phyloP scores from a whole-genome alignment of 2,113 vertebrate species.

The Lepus americanus region DNA sequence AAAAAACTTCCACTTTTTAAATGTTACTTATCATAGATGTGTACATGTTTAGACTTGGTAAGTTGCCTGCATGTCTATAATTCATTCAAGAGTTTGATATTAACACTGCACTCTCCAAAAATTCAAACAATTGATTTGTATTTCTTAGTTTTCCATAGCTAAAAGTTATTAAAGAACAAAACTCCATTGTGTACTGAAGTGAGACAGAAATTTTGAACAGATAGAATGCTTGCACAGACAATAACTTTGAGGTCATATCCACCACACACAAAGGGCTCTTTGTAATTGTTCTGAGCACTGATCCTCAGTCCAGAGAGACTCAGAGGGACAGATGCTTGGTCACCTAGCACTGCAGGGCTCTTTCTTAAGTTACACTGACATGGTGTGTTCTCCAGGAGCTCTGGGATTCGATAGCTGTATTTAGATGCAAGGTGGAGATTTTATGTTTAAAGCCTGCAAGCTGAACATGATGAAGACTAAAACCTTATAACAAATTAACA shows the following conservation, averaged over 20 bases:
- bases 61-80: neutral
- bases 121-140: neutral
- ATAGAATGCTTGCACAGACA: neutral
- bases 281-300: neutral
- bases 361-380: neutral
- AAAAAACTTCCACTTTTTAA: neutral
- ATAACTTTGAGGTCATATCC: neutral
- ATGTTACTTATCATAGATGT: neutral
- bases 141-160: neutral
- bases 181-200: neutral
- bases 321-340: neutral
- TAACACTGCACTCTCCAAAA: neutral
- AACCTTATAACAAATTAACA: neutral
- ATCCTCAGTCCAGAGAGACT: neutral
- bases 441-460: neutral
- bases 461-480: neutral
- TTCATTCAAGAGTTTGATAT: neutral
- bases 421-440: neutral
- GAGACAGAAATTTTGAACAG: neutral
- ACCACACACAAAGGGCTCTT: neutral
- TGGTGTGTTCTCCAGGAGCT: neutral
- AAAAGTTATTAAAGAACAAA: neutral
- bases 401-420: neutral
- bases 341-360: neutral
- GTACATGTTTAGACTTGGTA: neutral